phyloP scores from a whole-genome alignment of 2,888 invertebrate species.

The Cryptocephalus moraei region DNA sequence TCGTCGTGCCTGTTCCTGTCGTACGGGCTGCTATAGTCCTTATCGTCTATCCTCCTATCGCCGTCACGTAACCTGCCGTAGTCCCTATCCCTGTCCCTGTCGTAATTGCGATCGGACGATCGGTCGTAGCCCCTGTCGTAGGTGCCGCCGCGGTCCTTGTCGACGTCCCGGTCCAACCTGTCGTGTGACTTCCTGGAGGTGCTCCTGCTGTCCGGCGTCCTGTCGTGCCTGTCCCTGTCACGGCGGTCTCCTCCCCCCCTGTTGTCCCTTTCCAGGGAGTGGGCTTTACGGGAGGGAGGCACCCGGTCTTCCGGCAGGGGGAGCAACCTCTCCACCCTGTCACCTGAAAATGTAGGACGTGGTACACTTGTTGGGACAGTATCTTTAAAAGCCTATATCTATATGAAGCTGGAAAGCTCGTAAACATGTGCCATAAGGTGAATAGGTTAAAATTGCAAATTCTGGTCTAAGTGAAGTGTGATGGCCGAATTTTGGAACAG shows the following conservation, averaged over 20 bases:
- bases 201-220: slow-evolving; percentile 11
- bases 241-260: slow-evolving; percentile 25
- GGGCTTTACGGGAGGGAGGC: slow-evolving; percentile 28
- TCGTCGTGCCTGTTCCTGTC: slow-evolving; percentile 38
- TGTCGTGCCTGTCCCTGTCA: slow-evolving; percentile 24
- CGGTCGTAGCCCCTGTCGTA: slow-evolving; percentile 24
- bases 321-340: slow-evolving; percentile 49
- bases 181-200: slow-evolving; percentile 19
- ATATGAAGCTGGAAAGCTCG: too few species aligned
- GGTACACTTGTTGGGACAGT: too few species aligned
- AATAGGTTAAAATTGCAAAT: too few species aligned
- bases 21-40: slow-evolving; percentile 38
- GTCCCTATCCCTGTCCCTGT: slow-evolving; percentile 25
- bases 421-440: too few species aligned
- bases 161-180: slow-evolving; percentile 19
- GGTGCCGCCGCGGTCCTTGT: slow-evolving; percentile 17
- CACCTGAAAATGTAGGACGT: slow-evolving; percentile 21
- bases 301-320: slow-evolving; percentile 55
- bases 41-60: slow-evolving; percentile 31
- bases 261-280: slow-evolving; percentile 38
- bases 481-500: too few species aligned
- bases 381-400: too few species aligned
- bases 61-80: slow-evolving; percentile 27
- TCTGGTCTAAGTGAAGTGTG: too few species aligned
- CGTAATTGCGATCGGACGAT: slow-evolving; percentile 15